phyloP scores from a whole-genome alignment of 2,113 vertebrate genomes.

The Heterotilapia buettikoferi region DNA sequence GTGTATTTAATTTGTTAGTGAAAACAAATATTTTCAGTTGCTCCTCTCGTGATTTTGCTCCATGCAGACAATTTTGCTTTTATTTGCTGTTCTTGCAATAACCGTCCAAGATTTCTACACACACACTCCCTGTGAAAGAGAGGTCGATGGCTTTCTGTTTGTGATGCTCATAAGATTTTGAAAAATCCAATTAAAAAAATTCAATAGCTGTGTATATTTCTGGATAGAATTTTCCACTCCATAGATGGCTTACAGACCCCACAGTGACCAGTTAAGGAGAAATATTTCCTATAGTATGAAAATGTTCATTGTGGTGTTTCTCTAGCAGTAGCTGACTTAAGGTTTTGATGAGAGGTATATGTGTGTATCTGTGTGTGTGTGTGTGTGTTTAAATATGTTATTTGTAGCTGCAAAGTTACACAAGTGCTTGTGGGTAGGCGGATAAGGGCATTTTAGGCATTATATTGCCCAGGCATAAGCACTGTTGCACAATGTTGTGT shows the following conservation, averaged over 20 bases:
- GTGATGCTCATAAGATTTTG: not conserved
- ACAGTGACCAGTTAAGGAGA: not conserved
- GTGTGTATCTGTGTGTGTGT: not conserved
- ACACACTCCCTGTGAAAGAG: not conserved
- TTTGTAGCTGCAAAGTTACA: not conserved
- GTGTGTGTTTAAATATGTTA: not conserved
- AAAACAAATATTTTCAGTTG: not conserved
- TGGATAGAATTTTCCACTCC: not conserved
- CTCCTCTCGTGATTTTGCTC: not conserved
- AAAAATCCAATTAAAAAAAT: not conserved
- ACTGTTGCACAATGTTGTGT: not conserved
- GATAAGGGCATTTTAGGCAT: slow-evolving; percentile 13
- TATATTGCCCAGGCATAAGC: not conserved
- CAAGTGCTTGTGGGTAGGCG: not conserved
- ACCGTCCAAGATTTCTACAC: not conserved
- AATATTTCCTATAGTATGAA: not conserved
- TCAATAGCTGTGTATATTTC: not conserved
- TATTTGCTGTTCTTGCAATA: not conserved
- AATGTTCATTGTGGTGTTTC: not conserved
- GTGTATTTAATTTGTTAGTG: not conserved
- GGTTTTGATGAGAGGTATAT: not conserved
- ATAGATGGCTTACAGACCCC: not conserved
- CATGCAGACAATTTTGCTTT: not conserved
- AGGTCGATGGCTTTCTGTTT: not conserved
- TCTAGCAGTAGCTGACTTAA: not conserved